phyloP scores from a whole-genome alignment of 2,888 invertebrate genomes.

The Melolontha melolontha region DNA sequence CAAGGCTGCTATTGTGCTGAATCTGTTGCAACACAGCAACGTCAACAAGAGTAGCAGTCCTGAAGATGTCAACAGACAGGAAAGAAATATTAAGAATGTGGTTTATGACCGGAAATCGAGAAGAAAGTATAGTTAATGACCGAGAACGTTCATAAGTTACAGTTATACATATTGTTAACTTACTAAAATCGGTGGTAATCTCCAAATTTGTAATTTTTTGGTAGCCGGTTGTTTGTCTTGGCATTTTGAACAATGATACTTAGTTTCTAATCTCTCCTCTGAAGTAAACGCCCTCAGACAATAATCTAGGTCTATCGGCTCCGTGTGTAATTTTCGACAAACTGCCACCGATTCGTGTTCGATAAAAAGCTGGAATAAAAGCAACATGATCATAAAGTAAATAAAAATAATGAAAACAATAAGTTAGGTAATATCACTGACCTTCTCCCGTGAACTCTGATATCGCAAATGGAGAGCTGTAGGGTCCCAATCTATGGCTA shows the following conservation, averaged over 20 bases:
- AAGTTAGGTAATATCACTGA: constrained; percentile 40
- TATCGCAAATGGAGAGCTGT: constrained; percentile 90
- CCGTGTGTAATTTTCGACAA: constrained; percentile 78
- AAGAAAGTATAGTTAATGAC: too few relatives aligned
- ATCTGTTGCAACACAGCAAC: too few relatives aligned
- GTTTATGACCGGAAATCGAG: too few relatives aligned
- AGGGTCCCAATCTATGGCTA: constrained; percentile 96
- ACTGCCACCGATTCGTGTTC: constrained; percentile 82
- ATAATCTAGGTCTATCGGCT: constrained; percentile 85
- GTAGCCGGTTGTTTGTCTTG: constrained; percentile 86
- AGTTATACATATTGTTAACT: constrained; percentile 49
- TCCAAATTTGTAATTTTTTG: constrained; percentile 93
- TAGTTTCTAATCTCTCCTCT: constrained; percentile 87
- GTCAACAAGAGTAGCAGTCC: too few relatives aligned
- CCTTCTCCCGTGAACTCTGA: constrained; percentile 62
- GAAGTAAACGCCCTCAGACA: constrained; percentile 91
- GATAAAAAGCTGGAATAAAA: constrained; percentile 72
- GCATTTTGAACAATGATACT: constrained; percentile 88
- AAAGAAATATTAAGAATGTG: too few relatives aligned
- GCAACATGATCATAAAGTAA: too few relatives aligned
- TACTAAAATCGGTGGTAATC: constrained; percentile 88
- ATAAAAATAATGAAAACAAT: too few relatives aligned
- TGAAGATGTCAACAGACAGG: too few relatives aligned
- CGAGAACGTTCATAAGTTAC: too few relatives aligned
- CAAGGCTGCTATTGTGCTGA: too few relatives aligned